These are phyloP conservation scores for Tuberolachnus salignus DNA, from an alignment of 2,888 invertebrate species.

Conservation along the genomic window DNA sequence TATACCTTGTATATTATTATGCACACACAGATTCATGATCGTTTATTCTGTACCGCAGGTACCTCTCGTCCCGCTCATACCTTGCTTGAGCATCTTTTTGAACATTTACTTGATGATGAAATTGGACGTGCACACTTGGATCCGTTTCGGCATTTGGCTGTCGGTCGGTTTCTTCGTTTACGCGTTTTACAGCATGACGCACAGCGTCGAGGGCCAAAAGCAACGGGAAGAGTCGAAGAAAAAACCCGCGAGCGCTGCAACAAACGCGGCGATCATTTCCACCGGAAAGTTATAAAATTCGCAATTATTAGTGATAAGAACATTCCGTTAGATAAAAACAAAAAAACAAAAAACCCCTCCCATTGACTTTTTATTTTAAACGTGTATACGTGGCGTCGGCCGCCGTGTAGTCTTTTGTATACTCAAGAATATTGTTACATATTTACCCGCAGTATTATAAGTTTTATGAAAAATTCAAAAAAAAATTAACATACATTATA, in stretches of 20 bases:
- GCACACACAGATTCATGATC: too few species aligned
- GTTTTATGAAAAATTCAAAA: too few species aligned
- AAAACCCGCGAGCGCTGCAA: not conserved
- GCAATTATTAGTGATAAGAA: not conserved
- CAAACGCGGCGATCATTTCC: not conserved
- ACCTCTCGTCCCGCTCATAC: conserved; percentile 81
- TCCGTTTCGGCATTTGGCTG: conserved; percentile 83
- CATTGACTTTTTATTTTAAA: not conserved
- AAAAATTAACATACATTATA: too few species aligned
- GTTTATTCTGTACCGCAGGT: conserved; percentile 64
- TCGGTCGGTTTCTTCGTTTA: conserved; percentile 81
- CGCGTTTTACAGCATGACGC: conserved; percentile 80
- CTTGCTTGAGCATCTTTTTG: conserved; percentile 78
- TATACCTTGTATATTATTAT: too few species aligned
- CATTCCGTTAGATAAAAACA: not conserved
- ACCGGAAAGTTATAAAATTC: conserved; percentile 5
- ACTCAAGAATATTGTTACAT: too few species aligned
- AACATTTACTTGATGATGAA: conserved; percentile 87
- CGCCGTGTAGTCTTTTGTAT: too few species aligned
- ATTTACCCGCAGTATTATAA: too few species aligned
- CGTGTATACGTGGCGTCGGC: too few species aligned
- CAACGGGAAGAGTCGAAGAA: conserved; percentile 25
- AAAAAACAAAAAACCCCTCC: not conserved
- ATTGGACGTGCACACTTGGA: conserved; percentile 79
- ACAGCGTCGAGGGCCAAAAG: conserved; percentile 71